These are phyloP conservation scores for Epistrophella euchroma DNA, from an alignment of 2,888 invertebrate genomes.

Conservation along the genomic window DNA sequence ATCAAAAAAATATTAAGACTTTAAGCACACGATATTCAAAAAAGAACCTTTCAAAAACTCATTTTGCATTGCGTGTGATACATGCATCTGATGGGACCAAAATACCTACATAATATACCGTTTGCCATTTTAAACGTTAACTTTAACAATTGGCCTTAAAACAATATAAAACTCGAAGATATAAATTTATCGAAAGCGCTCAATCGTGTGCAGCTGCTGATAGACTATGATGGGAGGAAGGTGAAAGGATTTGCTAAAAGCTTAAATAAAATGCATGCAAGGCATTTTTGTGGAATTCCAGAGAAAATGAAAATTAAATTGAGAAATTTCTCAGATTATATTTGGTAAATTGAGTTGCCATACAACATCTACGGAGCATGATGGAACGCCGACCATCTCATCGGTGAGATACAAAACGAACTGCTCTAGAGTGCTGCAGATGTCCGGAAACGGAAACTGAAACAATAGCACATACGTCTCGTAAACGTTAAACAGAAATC, in stretches of 20 bases:
- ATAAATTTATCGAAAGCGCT: constrained; percentile 45
- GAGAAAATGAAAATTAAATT: constrained; percentile 46
- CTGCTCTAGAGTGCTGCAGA: not conserved
- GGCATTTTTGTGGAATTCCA: constrained; percentile 19
- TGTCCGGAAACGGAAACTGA: constrained; percentile 43
- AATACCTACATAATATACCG: not conserved
- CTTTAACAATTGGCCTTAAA: constrained; percentile 14
- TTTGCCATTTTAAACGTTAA: constrained; percentile 10
- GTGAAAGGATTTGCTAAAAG: not conserved
- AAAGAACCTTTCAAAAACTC: not conserved
- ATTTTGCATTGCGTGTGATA: not conserved
- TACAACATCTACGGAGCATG: not conserved
- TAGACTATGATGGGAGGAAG: not conserved
- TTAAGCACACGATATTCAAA: constrained; percentile 1
- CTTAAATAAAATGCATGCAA: constrained; percentile 9
- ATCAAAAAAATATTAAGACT: not conserved
- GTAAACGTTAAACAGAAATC: constrained; percentile 37
- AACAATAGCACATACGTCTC: constrained; percentile 28
- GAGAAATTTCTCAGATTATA: constrained; percentile 36
- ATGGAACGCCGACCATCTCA: constrained; percentile 22
- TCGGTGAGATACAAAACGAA: not conserved
- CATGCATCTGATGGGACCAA: not conserved
- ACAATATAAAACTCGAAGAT: constrained; percentile 24
- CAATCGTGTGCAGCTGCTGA: constrained; percentile 14
- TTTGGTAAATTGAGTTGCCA: constrained; percentile 13